Base-by-base conservation (phyloP, 2,113 vertebrate genomes). In the Burhinus oedicnemus region DNA sequence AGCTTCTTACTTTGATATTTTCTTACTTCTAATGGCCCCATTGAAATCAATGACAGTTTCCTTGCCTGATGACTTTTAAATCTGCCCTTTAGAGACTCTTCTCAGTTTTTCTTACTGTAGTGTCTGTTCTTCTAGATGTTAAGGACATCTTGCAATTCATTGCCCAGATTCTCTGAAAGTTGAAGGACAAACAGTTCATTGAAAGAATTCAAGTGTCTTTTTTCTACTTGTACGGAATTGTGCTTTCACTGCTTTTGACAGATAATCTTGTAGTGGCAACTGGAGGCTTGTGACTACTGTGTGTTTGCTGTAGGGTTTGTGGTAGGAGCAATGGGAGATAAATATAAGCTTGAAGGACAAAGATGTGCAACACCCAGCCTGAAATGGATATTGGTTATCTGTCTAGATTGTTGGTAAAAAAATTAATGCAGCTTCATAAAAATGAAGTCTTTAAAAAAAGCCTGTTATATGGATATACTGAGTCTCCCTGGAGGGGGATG, bases 211-310 rank as follows among this genome's bases (percentile, higher is more conserved):
- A 68, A 47, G 25, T 66, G 91, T 13, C 16, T 60, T 76, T 75
- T 62, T 75, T 29, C 32, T 55, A 5, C 36, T 36, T 76, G 38
- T 26, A 47, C 2, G 10, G n/a, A 79, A 51, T 6, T 61, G 29
- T 52, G 23, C 71, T 82, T 85, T 94, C 70, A 71, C 27, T 83
- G 44, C n/a, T 90, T 91, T 85, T 93, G 82, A 94, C 49, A 89
- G 52, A 79, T 75, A 66, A 45, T 6, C 27, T 38, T 64, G 19
- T 36, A 80, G 72, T 74, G 80, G 65, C 40, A 90, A 60, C n/a
- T 64, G 32, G n/a, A 40, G 23, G n/a, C 52, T 93, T 87, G 32
- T 66, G 52, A 55, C 47, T 76, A 25, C 69, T 44, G 29, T 72
- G 78, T 52, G 27, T 60, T 90, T 81, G 66, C 74, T 87, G 29